Conservation (phyloP, 2,888 invertebrate genomes). For the Timandra comae region DNA sequence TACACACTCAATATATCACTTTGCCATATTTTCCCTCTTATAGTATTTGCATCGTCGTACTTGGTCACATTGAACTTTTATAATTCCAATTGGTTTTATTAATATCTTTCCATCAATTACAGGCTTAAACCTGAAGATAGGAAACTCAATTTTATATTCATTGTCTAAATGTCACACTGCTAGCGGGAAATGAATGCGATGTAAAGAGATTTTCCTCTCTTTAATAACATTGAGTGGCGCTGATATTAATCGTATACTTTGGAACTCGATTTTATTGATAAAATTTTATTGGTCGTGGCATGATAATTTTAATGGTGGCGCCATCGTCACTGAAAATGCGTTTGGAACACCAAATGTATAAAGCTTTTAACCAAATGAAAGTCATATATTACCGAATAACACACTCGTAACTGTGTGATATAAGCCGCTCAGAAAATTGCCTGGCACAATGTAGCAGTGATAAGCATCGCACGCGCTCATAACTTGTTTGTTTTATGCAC, state of each 20-base stretch:
- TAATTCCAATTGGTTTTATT: too few relatives aligned
- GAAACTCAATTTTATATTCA: too few relatives aligned
- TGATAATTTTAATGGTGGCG: constrained; percentile 59
- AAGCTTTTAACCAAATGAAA: constrained; percentile 74
- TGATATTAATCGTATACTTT: constrained; percentile 34
- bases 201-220: constrained; percentile 7
- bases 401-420: constrained; percentile 59
- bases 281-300: constrained; percentile 42
- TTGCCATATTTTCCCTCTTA: too few relatives aligned
- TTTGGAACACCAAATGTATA: constrained; percentile 57
- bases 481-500: constrained; percentile 51
- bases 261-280: constrained; percentile 42
- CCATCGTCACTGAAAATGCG: constrained; percentile 48
- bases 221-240: constrained; percentile 19
- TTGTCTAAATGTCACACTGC: background rate
- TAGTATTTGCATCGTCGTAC: too few relatives aligned
- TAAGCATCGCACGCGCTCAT: constrained; percentile 39
- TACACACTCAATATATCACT: too few relatives aligned
- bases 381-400: constrained; percentile 66
- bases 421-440: constrained; percentile 62
- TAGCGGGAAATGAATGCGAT: background rate
- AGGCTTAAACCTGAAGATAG: too few relatives aligned
- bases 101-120: too few relatives aligned
- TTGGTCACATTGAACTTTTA: too few relatives aligned
- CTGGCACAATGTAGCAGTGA: constrained; percentile 54